Evolutionary conservation across 64 coral and sea anemone genomes (phyloP).

Genomic region (Montipora sp.): DNA sequence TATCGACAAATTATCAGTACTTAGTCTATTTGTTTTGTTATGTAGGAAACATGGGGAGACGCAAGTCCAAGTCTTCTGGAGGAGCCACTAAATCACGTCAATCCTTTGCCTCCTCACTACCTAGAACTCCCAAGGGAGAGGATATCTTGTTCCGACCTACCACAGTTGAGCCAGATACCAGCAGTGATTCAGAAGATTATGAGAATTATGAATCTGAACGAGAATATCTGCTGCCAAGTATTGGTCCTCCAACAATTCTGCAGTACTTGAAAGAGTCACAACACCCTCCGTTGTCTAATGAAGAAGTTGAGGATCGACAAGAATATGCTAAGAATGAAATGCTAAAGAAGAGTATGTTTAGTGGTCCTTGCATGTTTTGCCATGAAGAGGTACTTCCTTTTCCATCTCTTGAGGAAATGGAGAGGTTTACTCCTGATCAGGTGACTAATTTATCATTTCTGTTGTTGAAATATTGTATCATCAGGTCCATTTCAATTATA

Average conservation of each 20-base stretch:
- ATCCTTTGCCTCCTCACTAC: constrained; percentile 59
- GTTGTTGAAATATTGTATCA: too few species aligned
- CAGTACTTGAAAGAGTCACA: constrained; percentile 98
- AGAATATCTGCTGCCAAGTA: constrained; percentile 80
- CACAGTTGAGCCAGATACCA: constrained; percentile 83
- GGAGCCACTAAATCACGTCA: constrained; percentile 62
- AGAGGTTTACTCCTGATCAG: constrained; percentile 67
- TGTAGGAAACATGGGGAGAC: constrained; percentile 3
- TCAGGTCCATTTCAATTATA: too few species aligned
- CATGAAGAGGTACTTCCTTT: constrained; percentile 87
- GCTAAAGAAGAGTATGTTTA: constrained; percentile 64
- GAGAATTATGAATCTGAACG: constrained; percentile 63
- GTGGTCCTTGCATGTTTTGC: constrained; percentile 94
- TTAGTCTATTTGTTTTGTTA: background rate
- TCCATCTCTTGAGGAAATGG: constrained; percentile 79
- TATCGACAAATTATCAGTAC: background rate
- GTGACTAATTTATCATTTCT: constrained; percentile 19
- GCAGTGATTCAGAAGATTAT: constrained; percentile 86
- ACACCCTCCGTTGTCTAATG: constrained; percentile 79
- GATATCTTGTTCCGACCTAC: constrained; percentile 82
- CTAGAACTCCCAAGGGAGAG: constrained; percentile 74
- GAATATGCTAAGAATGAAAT: constrained; percentile 37
- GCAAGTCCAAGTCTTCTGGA: constrained; percentile 31
- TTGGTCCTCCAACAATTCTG: constrained; percentile 93
- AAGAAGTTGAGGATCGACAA: constrained; percentile 32